Evolutionary conservation across 2,797 vertebrate genomes (phyloP).

Genomic region (Chlorospingus flavigularis): DNA sequence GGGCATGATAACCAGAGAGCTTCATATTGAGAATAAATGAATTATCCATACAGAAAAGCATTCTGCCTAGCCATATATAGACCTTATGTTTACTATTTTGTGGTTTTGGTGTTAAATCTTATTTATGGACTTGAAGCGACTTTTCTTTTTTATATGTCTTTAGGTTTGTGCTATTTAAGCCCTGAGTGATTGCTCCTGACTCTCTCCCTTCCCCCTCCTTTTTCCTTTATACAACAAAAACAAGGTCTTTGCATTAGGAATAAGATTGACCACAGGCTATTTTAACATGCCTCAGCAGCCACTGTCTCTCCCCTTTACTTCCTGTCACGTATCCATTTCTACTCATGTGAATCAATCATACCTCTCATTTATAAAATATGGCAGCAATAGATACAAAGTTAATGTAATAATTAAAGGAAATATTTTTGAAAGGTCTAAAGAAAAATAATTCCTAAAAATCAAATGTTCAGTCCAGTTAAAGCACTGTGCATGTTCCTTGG

Average conservation of each 20-base stretch:
- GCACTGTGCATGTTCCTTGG: neutral
- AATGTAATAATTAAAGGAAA: conserved; percentile 21
- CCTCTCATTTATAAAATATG: conserved; percentile 23
- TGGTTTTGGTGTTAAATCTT: neutral
- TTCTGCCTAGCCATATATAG: neutral
- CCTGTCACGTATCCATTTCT: conserved; percentile 57
- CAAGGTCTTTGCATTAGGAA: conserved; percentile 65
- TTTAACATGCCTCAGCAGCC: conserved; percentile 56
- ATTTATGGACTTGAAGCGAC: neutral
- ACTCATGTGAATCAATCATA: conserved; percentile 44
- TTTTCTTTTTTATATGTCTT: neutral
- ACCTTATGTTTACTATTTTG: neutral
- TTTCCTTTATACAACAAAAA: conserved; percentile 49
- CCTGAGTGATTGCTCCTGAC: neutral
- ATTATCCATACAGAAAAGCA: neutral
- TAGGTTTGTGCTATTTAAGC: conserved; percentile 32
- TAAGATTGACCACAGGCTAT: conserved; percentile 67
- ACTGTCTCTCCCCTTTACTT: conserved; percentile 30
- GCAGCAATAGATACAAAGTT: neutral
- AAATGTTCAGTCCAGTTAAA: conserved; percentile 30
- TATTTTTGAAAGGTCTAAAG: neutral
- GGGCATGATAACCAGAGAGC: neutral
- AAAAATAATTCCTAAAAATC: conserved; percentile 20
- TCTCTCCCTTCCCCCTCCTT: conserved; percentile 32
- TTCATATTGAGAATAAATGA: neutral